These are phyloP conservation scores for Natator depressus DNA, from an alignment of 2,113 vertebrate genomes.

Conservation along the genomic window DNA sequence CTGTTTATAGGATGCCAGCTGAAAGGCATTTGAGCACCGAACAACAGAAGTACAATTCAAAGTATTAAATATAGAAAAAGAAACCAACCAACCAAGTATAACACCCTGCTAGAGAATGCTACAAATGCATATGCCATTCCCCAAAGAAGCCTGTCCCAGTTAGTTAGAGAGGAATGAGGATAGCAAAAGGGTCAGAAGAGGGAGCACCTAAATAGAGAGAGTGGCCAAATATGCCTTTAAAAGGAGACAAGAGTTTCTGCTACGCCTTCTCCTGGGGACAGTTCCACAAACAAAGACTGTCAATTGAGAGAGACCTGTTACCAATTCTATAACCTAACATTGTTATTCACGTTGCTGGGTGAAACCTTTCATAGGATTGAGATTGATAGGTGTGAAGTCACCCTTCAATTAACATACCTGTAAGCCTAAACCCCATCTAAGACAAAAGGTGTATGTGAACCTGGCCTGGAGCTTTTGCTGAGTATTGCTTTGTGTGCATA, in stretches of 20 bases:
- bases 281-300: not conserved
- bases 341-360: not conserved
- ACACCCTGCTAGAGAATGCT: not conserved
- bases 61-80: not conserved
- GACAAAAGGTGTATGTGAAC: not conserved
- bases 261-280: not conserved
- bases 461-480: not conserved
- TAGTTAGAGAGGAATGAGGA: not conserved
- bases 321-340: accelerated
- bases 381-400: not conserved
- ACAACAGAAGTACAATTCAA: not conserved
- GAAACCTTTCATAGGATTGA: not conserved
- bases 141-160: not conserved
- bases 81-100: not conserved
- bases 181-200: not conserved
- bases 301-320: not conserved
- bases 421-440: not conserved
- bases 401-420: not conserved
- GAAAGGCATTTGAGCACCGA: not conserved
- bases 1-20: not conserved
- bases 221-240: accelerated
- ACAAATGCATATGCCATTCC: not conserved
- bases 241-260: not conserved
- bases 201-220: not conserved
- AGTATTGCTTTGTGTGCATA: not conserved